Evolutionary conservation across 2,113 vertebrate genomes (phyloP).

Genomic region (Eidolon helvum): DNA sequence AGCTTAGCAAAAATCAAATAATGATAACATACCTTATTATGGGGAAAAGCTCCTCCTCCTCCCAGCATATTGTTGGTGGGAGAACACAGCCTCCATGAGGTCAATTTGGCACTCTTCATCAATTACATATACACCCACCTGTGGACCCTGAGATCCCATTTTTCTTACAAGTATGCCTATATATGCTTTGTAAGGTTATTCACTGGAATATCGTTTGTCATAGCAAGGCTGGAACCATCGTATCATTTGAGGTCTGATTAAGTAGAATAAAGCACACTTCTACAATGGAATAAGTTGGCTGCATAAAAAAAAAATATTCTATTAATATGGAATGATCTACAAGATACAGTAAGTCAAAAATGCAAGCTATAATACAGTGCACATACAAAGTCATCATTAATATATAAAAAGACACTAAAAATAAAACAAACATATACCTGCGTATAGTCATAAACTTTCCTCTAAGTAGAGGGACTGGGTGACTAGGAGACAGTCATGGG

Average conservation of each 20-base stretch:
- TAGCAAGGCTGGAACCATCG: neutral
- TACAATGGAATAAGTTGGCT: neutral
- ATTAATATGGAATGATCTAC: neutral
- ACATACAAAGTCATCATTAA: neutral
- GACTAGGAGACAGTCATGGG: neutral
- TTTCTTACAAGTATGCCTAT: neutral
- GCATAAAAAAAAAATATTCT: neutral
- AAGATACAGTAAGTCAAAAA: neutral
- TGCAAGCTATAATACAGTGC: neutral
- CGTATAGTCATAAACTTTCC: neutral
- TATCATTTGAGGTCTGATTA: neutral
- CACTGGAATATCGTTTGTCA: neutral
- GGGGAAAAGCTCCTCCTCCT: neutral
- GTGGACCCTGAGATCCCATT: neutral
- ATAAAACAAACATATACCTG: neutral
- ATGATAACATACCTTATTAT: neutral
- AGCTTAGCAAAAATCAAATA: slow-evolving; percentile 31
- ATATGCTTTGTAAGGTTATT: neutral
- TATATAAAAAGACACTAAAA: neutral
- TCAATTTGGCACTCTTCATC: neutral
- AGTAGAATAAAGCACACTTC: neutral
- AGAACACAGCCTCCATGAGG: neutral
- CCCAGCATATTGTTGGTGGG: neutral
- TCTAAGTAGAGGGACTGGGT: neutral
- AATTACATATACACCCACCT: neutral